These are phyloP conservation scores for Drosophila borealis DNA, from an alignment of 2,888 invertebrate species.

Conservation along the genomic window DNA sequence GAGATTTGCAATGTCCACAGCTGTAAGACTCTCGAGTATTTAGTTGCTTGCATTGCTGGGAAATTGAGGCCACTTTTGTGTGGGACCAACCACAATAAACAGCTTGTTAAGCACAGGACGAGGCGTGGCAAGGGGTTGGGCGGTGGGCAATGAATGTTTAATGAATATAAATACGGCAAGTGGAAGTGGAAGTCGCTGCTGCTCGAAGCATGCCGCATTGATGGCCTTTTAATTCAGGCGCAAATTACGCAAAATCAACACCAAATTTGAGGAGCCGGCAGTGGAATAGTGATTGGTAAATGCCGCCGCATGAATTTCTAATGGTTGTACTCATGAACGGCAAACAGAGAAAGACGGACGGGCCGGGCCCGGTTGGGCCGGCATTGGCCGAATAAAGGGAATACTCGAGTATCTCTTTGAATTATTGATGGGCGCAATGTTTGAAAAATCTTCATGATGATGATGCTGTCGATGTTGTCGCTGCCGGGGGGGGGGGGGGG, in stretches of 20 bases:
- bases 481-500: not conserved
- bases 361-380: not conserved
- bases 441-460: constrained; percentile 41
- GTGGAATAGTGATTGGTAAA: constrained; percentile 59
- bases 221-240: constrained; percentile 75
- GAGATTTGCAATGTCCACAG: not conserved
- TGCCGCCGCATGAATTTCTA: constrained; percentile 68
- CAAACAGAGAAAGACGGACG: constrained; percentile 8
- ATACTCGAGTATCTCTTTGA: constrained; percentile 72
- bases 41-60: not conserved
- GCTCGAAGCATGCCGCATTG: constrained; percentile 46
- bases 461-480: constrained; percentile 17
- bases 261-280: constrained; percentile 26
- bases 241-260: constrained; percentile 79
- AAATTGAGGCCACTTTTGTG: not conserved
- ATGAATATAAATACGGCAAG: constrained; percentile 70
- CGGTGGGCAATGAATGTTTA: constrained; percentile 63
- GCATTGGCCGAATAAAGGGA: constrained; percentile 56
- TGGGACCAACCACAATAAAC: constrained; percentile 17
- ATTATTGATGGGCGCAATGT: constrained; percentile 69
- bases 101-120: constrained; percentile 4
- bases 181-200: constrained; percentile 32
- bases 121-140: constrained; percentile 17
- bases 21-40: not conserved
- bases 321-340: constrained; percentile 44